Evolutionary conservation across 2,888 invertebrate species (phyloP).

Genomic region (Drosophila atripex): DNA sequence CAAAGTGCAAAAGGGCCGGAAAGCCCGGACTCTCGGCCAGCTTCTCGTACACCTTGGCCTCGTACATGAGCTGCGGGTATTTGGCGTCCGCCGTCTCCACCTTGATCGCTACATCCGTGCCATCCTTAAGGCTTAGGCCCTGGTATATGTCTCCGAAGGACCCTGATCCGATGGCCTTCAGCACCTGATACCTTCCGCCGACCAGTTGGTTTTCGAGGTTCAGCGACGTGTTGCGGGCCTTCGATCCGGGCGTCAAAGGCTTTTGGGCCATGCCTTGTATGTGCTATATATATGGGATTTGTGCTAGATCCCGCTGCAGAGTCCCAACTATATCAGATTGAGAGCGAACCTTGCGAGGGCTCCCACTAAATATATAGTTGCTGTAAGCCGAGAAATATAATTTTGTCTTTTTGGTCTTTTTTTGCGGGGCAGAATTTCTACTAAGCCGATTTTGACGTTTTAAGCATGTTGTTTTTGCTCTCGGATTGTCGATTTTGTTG

Average conservation of each 20-base stretch:
- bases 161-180: constrained; percentile 87
- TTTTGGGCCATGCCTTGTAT: neutral
- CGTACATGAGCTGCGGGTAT: constrained; percentile 98
- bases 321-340: neutral
- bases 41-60: constrained; percentile 98
- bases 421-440: neutral
- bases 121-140: constrained; percentile 93
- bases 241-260: neutral
- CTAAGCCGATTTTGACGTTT: constrained; percentile 14
- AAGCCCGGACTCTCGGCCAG: constrained; percentile 97
- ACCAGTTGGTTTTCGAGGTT: constrained; percentile 60
- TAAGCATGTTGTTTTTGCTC: constrained; percentile 16
- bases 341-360: neutral
- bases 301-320: neutral
- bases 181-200: constrained; percentile 62
- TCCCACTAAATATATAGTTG: neutral
- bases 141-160: constrained; percentile 99
- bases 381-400: constrained; percentile 3
- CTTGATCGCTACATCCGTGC: constrained; percentile 99
- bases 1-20: constrained; percentile 96
- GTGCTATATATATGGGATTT: neutral
- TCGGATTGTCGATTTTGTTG: neutral
- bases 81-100: constrained; percentile 97
- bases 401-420: constrained; percentile 15
- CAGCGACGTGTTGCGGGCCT: constrained; percentile 10